Percentiles rank a stretch among this genome's conserved stretches.
phyloP scores from a whole-genome alignment of 2,888 invertebrate species.

The Chrysina gloriosa region DNA sequence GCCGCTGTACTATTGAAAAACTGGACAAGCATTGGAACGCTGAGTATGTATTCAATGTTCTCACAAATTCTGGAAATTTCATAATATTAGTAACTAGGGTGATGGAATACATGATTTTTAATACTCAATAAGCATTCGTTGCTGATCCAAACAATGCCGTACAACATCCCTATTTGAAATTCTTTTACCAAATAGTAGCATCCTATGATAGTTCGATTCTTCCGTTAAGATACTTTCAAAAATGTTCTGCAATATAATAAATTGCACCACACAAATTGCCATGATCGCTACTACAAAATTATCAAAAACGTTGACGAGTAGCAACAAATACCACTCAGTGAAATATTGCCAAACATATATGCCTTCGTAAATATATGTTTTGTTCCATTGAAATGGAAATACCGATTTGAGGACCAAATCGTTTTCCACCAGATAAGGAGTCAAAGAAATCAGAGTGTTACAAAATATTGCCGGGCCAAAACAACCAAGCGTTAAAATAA shows the following conservation, averaged over 20 bases:
- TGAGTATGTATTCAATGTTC: slow-evolving; percentile 44
- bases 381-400: slow-evolving; percentile 44
- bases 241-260: slow-evolving; percentile 44
- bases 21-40: slow-evolving; percentile 43
- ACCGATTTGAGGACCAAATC: slow-evolving; percentile 39
- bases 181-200: slow-evolving; percentile 15
- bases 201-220: slow-evolving; percentile 11
- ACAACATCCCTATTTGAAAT: slow-evolving; percentile 37
- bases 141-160: slow-evolving; percentile 45
- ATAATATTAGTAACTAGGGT: background rate
- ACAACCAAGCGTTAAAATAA: slow-evolving; percentile 15
- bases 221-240: slow-evolving; percentile 36
- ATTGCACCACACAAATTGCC: slow-evolving; percentile 29
- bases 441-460: slow-evolving; percentile 16
- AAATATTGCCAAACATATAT: slow-evolving; percentile 46
- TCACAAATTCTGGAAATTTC: slow-evolving; percentile 43
- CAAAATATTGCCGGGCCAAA: slow-evolving; percentile 23
- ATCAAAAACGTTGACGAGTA: slow-evolving; percentile 36
- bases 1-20: slow-evolving; percentile 46
- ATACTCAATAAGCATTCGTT: slow-evolving; percentile 45
- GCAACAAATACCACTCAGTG: slow-evolving; percentile 32
- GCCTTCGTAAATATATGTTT: slow-evolving; percentile 44
- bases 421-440: slow-evolving; percentile 2
- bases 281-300: slow-evolving; percentile 34
- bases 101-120: background rate